phyloP scores from a whole-genome alignment of 2,113 vertebrate species.

The Eptatretus burgeri region DNA sequence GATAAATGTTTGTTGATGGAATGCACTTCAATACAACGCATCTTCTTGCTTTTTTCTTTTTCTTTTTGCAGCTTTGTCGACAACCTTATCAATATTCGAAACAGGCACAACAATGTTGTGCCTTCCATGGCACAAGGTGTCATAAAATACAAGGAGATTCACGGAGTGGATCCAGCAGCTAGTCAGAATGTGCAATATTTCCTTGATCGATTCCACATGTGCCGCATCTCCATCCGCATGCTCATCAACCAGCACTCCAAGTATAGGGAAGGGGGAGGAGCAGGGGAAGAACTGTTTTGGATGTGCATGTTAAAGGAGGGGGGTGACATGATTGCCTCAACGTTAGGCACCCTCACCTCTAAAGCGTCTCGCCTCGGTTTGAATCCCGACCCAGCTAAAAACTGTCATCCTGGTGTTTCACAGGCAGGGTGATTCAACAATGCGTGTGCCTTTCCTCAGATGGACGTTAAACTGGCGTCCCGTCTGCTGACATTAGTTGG shows the following conservation, averaged over 20 bases:
- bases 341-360: too few species aligned
- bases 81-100: constrained; percentile 49
- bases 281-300: too few species aligned
- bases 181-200: constrained; percentile 90
- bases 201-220: constrained; percentile 75
- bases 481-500: too few species aligned
- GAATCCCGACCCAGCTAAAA: too few species aligned
- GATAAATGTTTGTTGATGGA: too few species aligned
- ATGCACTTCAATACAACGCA: background rate
- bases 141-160: constrained; percentile 56
- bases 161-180: constrained; percentile 38
- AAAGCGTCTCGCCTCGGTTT: too few species aligned
- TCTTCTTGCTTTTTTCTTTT: constrained; percentile 11
- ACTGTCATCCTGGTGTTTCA: too few species aligned
- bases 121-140: constrained; percentile 77
- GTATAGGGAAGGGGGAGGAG: constrained; percentile 10
- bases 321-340: too few species aligned
- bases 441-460: too few species aligned
- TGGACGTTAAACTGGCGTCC: too few species aligned
- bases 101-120: constrained; percentile 73
- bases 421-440: too few species aligned
- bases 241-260: constrained; percentile 86
- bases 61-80: constrained; percentile 30
- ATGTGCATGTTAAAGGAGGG: too few species aligned
- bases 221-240: constrained; percentile 87